These are phyloP conservation scores for Siderastrea siderea DNA, from an alignment of 92 coral and sea anemone species.

Conservation along the genomic window DNA sequence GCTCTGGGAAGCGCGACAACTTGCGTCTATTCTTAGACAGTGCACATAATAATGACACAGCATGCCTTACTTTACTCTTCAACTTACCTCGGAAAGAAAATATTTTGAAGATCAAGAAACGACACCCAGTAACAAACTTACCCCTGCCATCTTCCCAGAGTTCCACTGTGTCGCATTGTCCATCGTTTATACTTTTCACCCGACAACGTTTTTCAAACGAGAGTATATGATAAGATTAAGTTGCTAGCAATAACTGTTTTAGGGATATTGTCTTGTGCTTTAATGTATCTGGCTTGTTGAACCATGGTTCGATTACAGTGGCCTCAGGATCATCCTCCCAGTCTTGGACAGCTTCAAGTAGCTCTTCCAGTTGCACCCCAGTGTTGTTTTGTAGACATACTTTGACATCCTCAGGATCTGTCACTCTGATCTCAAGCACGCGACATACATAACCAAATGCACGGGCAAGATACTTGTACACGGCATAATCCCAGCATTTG, in stretches of 20 bases:
- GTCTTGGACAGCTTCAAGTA: conserved; percentile 51
- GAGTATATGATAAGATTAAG: not conserved
- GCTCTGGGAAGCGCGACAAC: too few relatives aligned
- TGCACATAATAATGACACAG: too few relatives aligned
- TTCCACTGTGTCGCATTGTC: too few relatives aligned
- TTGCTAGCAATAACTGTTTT: not conserved
- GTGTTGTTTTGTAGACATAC: conserved; percentile 56
- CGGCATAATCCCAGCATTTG: conserved; percentile 76
- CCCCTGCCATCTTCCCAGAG: too few relatives aligned
- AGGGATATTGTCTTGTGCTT: conserved; percentile 1
- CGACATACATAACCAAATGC: conserved; percentile 72
- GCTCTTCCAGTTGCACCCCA: conserved; percentile 47
- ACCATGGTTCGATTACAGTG: conserved; percentile 79
- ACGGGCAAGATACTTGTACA: conserved; percentile 67
- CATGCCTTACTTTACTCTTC: too few relatives aligned
- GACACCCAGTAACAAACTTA: too few relatives aligned
- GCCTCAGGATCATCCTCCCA: conserved; percentile 83
- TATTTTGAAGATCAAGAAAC: too few relatives aligned
- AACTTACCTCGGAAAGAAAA: too few relatives aligned
- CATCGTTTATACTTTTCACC: too few relatives aligned
- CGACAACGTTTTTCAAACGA: too few relatives aligned
- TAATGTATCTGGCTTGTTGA: conserved; percentile 34
- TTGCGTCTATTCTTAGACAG: too few relatives aligned
- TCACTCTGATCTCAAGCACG: conserved; percentile 74
- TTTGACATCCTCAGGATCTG: conserved; percentile 56